phyloP scores from a whole-genome alignment of 1,140 invertebrate species.

The Sipha flava region DNA sequence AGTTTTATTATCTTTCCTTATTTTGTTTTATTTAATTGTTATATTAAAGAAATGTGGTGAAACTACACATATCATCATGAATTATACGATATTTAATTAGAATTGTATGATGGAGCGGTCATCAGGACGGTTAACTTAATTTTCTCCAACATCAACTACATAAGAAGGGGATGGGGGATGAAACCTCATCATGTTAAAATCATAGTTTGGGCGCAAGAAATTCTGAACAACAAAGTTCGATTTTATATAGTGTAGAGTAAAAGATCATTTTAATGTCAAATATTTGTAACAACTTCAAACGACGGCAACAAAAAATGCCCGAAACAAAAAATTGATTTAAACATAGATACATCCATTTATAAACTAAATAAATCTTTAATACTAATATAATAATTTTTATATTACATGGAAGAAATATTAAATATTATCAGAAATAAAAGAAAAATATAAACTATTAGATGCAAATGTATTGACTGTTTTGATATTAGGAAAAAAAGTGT shows the following conservation, averaged over 20 bases:
- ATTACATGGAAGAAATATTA: no score
- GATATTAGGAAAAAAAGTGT: no score
- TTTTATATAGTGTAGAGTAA: conserved; percentile 42
- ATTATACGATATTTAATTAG: background rate
- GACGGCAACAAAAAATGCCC: conserved; percentile 70
- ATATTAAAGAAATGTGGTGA: background rate
- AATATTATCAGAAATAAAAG: no score
- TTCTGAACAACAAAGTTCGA: conserved; percentile 31
- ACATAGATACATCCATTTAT: background rate
- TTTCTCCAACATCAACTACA: conserved; percentile 33
- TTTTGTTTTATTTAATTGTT: background rate
- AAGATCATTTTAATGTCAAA: conserved; percentile 53
- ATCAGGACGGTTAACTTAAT: background rate
- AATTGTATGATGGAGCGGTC: conserved; percentile 7
- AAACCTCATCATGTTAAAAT: conserved; percentile 43
- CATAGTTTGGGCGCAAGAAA: conserved; percentile 43
- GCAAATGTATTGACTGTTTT: no score
- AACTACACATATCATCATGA: background rate
- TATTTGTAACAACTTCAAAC: conserved; percentile 87
- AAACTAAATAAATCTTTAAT: no score
- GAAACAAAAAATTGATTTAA: conserved; percentile 35
- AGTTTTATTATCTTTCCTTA: background rate
- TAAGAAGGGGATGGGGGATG: conserved; percentile 41
- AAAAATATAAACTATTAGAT: no score
- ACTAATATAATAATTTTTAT: no score